Percentiles rank a stretch among this genome's conserved stretches.
These are phyloP conservation scores for Potamarius usumacintae DNA, from an alignment of 2,113 vertebrate species.

Conservation along the genomic window DNA sequence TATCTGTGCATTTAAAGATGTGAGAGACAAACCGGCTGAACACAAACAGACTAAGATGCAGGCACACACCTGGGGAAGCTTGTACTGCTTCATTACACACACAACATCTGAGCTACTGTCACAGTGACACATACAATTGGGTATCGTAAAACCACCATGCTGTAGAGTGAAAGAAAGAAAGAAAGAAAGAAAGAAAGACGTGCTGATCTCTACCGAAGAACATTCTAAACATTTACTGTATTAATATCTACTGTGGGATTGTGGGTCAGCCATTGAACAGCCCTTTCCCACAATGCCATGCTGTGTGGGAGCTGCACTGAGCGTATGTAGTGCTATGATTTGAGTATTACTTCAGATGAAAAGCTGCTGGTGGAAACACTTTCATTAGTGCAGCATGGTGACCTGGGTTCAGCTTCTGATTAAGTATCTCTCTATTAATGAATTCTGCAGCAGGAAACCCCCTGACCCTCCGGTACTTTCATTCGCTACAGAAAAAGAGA, in stretches of 20 bases:
- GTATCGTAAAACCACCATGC: constrained; percentile 40
- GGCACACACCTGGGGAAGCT: constrained; percentile 48
- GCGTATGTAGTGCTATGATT: constrained; percentile 65
- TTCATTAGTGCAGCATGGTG: constrained; percentile 75
- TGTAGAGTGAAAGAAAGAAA: constrained; percentile 1
- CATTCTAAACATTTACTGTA: constrained; percentile 71
- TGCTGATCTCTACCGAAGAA: constrained; percentile 57
- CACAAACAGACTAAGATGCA: constrained; percentile 11
- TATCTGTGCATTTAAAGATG: constrained; percentile 52
- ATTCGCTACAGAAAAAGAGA: constrained; percentile 67
- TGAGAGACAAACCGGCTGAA: constrained; percentile 55
- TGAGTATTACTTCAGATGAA: constrained; percentile 78
- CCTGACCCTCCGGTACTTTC: constrained; percentile 74
- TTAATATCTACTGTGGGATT: constrained; percentile 64
- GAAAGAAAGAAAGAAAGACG: not conserved
- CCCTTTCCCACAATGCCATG: constrained; percentile 63
- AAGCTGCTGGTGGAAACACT: constrained; percentile 76
- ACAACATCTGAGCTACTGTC: constrained; percentile 54
- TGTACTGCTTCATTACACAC: constrained; percentile 64
- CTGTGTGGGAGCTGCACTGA: constrained; percentile 52
- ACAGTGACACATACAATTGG: constrained; percentile 50
- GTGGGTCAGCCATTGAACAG: constrained; percentile 65
- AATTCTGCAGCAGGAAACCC: constrained; percentile 79
- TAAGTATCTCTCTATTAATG: constrained; percentile 79
- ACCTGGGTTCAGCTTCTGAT: constrained; percentile 71